These are phyloP conservation scores for Trogon surrucura DNA, from an alignment of 2,113 vertebrate species.

Conservation along the genomic window DNA sequence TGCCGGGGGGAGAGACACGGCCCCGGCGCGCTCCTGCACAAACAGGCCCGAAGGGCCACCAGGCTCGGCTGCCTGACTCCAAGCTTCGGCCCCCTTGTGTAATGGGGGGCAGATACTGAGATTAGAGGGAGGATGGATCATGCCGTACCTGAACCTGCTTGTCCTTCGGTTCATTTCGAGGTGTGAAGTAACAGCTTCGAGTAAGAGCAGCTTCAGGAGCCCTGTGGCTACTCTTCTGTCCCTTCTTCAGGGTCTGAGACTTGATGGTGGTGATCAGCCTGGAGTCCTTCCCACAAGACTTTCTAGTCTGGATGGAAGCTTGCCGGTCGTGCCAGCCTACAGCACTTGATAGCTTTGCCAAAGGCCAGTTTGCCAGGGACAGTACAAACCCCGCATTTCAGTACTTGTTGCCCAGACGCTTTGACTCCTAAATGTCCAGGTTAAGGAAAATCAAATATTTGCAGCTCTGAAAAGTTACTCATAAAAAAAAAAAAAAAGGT, in stretches of 20 bases:
- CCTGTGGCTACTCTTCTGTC: background rate
- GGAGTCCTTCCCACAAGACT: background rate
- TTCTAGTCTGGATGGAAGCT: background rate
- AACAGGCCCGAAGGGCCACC: too few relatives aligned
- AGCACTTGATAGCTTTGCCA: background rate
- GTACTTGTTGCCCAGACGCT: background rate
- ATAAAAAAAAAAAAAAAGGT: too few relatives aligned
- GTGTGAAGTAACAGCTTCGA: background rate
- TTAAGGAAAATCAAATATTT: background rate
- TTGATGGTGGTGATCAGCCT: background rate
- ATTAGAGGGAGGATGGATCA: background rate
- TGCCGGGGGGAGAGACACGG: fast-evolving
- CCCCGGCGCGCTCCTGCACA: too few relatives aligned
- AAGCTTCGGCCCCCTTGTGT: background rate
- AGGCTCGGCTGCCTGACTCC: background rate
- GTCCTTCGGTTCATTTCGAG: background rate
- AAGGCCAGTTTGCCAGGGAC: background rate
- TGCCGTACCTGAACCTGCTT: background rate
- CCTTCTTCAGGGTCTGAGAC: background rate
- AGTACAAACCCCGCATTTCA: background rate
- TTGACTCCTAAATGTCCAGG: background rate
- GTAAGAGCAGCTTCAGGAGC: background rate
- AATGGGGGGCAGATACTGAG: background rate
- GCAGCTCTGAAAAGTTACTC: background rate
- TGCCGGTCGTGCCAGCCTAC: background rate